phyloP scores from a whole-genome alignment of 2,888 invertebrate species.

The Reticulitermes lucifugus region DNA sequence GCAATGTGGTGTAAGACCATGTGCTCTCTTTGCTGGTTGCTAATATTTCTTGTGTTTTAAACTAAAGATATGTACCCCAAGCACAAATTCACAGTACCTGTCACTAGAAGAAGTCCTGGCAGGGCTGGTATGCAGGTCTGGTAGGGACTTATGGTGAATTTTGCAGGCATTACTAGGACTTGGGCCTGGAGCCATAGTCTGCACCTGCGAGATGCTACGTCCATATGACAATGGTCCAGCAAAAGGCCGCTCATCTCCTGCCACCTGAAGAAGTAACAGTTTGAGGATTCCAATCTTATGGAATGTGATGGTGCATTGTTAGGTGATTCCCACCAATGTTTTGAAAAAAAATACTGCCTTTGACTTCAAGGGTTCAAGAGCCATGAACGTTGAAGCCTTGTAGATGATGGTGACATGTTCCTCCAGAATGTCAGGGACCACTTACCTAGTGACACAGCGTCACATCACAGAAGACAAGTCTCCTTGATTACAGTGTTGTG shows the following conservation, averaged over 20 bases:
- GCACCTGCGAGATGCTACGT: conserved; percentile 30
- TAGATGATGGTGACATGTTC: too few relatives aligned
- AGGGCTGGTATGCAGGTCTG: conserved; percentile 72
- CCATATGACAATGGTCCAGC: conserved; percentile 13
- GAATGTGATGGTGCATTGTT: background rate
- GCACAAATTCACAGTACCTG: background rate
- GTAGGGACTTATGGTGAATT: conserved; percentile 79
- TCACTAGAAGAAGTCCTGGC: conserved; percentile 37
- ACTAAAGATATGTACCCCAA: background rate
- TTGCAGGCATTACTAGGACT: conserved; percentile 23
- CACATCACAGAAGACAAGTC: too few relatives aligned
- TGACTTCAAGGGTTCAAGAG: too few relatives aligned
- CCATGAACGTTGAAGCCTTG: too few relatives aligned
- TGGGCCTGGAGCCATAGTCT: background rate
- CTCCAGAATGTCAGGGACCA: too few relatives aligned
- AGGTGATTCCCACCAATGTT: background rate
- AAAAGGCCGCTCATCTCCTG: conserved; percentile 39
- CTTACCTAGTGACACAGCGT: too few relatives aligned
- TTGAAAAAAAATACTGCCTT: too few relatives aligned
- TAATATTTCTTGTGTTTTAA: too few relatives aligned
- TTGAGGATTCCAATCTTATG: background rate
- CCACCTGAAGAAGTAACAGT: conserved; percentile 24
- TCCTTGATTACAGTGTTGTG: too few relatives aligned
- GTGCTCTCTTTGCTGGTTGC: too few relatives aligned
- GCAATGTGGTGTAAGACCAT: too few relatives aligned